Base-by-base conservation (phyloP, 2,888 invertebrate genomes). In the Hololepta plana region DNA sequence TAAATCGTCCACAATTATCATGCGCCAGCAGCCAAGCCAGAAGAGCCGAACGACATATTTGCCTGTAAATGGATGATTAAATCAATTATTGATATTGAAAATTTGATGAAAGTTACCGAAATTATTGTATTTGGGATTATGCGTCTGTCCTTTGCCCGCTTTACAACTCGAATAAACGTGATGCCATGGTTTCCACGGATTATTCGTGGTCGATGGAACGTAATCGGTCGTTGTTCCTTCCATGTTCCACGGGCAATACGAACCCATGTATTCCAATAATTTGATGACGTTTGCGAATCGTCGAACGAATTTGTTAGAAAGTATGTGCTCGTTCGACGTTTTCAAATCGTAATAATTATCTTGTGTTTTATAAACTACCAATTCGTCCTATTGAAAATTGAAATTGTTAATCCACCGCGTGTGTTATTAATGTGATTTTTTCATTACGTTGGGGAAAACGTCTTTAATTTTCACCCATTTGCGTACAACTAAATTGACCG, bases 21-120 rank as follows among this genome's bases (percentile, higher is more conserved):
- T 50, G 22, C 60, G 45, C 62, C 63, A 63, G 9, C 41, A 38
- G 5, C 60, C 62, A 48, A 61, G 34, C 46, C 53, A 58, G 35
- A 50, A 57, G 4, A 63, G 36, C 2, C 62, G 46, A 2, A 61
- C 47, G 2, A 56, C 33, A 34, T 63, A 63, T 40, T 58, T 59
- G 11, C 62, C 62, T 58, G 28, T 20, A 36, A 23, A 16, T 20
- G n/a, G n/a, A n/a, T n/a, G n/a, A n/a, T n/a, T n/a, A n/a, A n/a
- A n/a, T n/a, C n/a, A n/a, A n/a, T n/a, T n/a, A n/a, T n/a, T n/a
- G n/a, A n/a, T n/a, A n/a, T n/a, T n/a, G n/a, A n/a, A n/a, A n/a
- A n/a, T n/a, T n/a, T n/a, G 23, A 24, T 12, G 15, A 17, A 24
- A 10, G 17, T 38, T 31, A 53, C 55, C 55, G 24, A 44, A 36